Evolutionary conservation across 2,113 vertebrate genomes (phyloP).

Genomic region (Brachionichthys hirsutus): DNA sequence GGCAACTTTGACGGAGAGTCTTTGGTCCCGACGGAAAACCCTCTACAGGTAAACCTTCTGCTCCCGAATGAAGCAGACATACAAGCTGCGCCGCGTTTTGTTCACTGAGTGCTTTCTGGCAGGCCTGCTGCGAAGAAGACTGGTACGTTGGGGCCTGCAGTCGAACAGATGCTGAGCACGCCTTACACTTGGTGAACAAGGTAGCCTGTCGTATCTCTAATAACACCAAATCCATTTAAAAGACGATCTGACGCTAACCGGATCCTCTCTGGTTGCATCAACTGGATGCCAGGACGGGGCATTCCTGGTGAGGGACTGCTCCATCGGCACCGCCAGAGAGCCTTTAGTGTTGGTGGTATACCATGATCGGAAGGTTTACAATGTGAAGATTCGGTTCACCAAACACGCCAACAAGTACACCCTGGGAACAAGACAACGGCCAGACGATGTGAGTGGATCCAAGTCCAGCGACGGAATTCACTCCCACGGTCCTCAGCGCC

Average conservation of each 20-base stretch:
- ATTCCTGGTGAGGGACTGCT: conserved; percentile 87
- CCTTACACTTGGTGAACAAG: conserved; percentile 79
- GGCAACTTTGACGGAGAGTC: conserved; percentile 55
- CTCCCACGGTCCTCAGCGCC: neutral
- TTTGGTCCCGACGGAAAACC: conserved; percentile 58
- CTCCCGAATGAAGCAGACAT: neutral
- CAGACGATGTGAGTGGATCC: conserved; percentile 81
- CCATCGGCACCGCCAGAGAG: conserved; percentile 77
- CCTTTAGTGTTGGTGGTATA: conserved; percentile 88
- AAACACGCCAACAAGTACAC: conserved; percentile 77
- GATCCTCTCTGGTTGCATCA: neutral
- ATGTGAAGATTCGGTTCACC: conserved; percentile 89
- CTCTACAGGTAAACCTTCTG: conserved; percentile 48
- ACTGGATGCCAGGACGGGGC: conserved; percentile 80
- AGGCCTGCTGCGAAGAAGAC: conserved; percentile 72
- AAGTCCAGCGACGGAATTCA: neutral
- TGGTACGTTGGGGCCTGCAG: conserved; percentile 84
- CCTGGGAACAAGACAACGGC: conserved; percentile 84
- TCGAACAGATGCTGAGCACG: conserved; percentile 82
- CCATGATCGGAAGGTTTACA: conserved; percentile 85
- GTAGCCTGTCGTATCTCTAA: conserved; percentile 58
- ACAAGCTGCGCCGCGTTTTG: neutral
- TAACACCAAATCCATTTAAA: neutral
- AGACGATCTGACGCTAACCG: neutral
- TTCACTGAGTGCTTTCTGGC: conserved; percentile 11